phyloP scores from a whole-genome alignment of 2,888 invertebrate genomes.

The Hypomecis atomaria region DNA sequence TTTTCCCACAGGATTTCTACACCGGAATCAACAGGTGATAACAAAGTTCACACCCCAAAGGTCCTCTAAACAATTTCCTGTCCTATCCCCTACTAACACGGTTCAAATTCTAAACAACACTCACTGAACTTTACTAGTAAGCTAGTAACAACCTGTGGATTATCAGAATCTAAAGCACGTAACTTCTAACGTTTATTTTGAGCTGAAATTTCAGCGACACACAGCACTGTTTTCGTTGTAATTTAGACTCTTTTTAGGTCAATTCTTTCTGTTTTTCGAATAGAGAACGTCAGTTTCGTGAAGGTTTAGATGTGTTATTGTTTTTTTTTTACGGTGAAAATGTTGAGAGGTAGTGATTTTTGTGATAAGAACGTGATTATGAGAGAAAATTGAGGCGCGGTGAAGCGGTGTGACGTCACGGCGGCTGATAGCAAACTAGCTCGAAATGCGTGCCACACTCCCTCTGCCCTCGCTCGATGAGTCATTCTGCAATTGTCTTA shows the following conservation, averaged over 20 bases:
- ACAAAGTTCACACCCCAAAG: slow-evolving; percentile 68
- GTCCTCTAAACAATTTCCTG: slow-evolving; percentile 61
- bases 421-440: slow-evolving; percentile 81
- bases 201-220: slow-evolving; percentile 13
- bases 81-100: slow-evolving; percentile 64
- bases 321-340: not conserved
- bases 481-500: slow-evolving; percentile 68
- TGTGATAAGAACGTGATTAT: slow-evolving; percentile 38
- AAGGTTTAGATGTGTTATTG: not conserved
- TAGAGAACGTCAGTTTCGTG: not conserved
- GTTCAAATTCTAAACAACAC: slow-evolving; percentile 64
- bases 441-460: slow-evolving; percentile 81
- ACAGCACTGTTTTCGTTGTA: slow-evolving; percentile 17
- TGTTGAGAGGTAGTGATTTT: not conserved
- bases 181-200: slow-evolving; percentile 5
- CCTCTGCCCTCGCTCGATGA: slow-evolving; percentile 70
- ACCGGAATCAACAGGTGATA: slow-evolving; percentile 79
- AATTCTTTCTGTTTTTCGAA: not conserved
- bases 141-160: slow-evolving; percentile 73
- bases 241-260: not conserved
- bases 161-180: slow-evolving; percentile 36
- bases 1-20: slow-evolving; percentile 67
- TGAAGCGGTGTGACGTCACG: slow-evolving; percentile 76
- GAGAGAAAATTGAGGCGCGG: slow-evolving; percentile 59
- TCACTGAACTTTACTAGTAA: slow-evolving; percentile 52